Percentiles rank a stretch among this genome's conserved stretches.
Conservation (phyloP, 2,797 vertebrate genomes). For the Moxostoma hubbsi region DNA sequence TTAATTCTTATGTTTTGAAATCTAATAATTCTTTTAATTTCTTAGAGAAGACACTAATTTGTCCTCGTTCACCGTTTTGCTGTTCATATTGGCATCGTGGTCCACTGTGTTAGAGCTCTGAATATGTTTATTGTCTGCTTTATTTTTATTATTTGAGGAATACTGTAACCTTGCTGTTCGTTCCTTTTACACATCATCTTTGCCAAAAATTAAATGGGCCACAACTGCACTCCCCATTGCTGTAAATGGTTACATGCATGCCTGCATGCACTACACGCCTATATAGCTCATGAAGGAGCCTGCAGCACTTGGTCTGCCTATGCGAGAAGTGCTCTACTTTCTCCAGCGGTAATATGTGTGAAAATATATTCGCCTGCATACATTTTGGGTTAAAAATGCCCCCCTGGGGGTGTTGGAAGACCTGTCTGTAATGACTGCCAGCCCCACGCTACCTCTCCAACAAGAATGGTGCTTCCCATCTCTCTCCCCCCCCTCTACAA, state of each 20-base stretch:
- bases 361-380: slow-evolving; percentile 52
- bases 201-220: slow-evolving; percentile 27
- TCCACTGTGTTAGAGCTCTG: background rate
- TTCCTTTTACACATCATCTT: slow-evolving; percentile 14
- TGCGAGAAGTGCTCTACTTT: slow-evolving; percentile 30
- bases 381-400: slow-evolving; percentile 41
- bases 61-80: background rate
- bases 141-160: background rate
- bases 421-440: slow-evolving; percentile 46
- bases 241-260: slow-evolving; percentile 26
- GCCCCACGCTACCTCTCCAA: slow-evolving; percentile 26
- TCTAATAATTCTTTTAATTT: background rate
- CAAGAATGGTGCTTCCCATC: no score
- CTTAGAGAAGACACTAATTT: background rate
- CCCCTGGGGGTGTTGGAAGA: slow-evolving; percentile 37
- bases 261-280: background rate
- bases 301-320: slow-evolving; percentile 26
- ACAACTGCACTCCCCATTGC: slow-evolving; percentile 15
- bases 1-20: background rate
- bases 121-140: background rate
- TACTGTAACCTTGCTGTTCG: slow-evolving; percentile 24
- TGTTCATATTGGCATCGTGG: background rate
- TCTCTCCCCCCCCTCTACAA: no score
- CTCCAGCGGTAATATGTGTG: slow-evolving; percentile 36
- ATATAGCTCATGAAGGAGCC: slow-evolving; percentile 30